Conservation (phyloP, 2,888 invertebrate species). For the Euplexia lucipara region DNA sequence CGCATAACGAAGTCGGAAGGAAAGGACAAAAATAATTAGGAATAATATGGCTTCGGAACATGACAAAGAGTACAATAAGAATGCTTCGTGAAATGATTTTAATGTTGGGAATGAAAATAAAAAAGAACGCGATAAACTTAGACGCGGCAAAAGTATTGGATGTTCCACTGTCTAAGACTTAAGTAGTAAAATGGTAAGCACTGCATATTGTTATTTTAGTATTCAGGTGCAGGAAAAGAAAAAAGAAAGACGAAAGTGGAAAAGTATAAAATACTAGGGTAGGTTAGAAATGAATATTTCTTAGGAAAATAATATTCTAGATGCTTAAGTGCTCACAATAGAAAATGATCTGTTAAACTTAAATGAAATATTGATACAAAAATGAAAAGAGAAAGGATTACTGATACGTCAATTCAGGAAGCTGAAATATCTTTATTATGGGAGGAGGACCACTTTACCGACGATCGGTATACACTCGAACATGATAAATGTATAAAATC, state of each 20-base stretch:
- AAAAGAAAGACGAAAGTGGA: not conserved
- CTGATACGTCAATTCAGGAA: not conserved
- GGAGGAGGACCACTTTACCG: not conserved
- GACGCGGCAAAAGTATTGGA: conserved; percentile 35
- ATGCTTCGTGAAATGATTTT: conserved; percentile 67
- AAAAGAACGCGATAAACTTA: conserved; percentile 54
- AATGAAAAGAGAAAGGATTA: not conserved
- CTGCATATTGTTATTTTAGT: conserved; percentile 5
- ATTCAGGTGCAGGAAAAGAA: not conserved
- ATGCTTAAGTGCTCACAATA: not conserved
- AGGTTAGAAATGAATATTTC: not conserved
- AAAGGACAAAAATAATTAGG: conserved; percentile 82
- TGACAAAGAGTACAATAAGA: conserved; percentile 78
- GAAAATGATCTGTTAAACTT: not conserved
- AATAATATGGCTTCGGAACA: conserved; percentile 82
- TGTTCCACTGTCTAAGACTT: not conserved
- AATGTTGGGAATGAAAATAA: conserved; percentile 62
- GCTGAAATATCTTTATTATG: conserved; percentile 1
- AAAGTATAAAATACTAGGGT: not conserved
- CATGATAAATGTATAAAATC: not conserved
- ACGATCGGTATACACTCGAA: not conserved
- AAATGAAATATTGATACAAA: not conserved
- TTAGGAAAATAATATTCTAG: not conserved
- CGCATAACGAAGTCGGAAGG: conserved; percentile 75
- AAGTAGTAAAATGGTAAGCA: not conserved